Evolutionary conservation across 2,113 vertebrate species (phyloP).

Genomic region (Coptodon bakossiorum): DNA sequence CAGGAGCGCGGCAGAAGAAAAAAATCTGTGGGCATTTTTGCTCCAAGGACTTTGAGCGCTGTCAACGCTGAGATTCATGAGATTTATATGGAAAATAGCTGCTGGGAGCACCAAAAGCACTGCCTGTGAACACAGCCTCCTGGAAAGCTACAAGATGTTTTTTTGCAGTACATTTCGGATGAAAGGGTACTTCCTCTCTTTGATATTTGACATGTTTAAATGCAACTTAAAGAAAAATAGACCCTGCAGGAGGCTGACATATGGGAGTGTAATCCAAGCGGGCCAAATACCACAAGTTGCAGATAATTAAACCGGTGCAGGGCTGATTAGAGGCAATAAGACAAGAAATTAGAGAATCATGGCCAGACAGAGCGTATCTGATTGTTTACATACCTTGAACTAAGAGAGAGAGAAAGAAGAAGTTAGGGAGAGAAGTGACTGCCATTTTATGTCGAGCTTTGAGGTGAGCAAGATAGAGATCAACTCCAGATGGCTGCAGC

Average conservation of each 20-base stretch:
- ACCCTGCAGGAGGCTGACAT: constrained; percentile 3
- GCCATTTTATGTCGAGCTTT: constrained; percentile 51
- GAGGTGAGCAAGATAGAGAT: constrained; percentile 57
- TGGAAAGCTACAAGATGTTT: background rate
- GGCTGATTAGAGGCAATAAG: constrained; percentile 58
- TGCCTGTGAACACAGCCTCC: background rate
- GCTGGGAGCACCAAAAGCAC: background rate
- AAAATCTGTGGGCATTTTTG: background rate
- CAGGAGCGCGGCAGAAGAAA: background rate
- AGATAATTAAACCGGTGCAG: constrained; percentile 58
- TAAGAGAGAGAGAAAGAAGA: background rate
- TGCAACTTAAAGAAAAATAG: constrained; percentile 30
- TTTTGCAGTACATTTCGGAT: background rate
- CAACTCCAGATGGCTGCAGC: constrained; percentile 65
- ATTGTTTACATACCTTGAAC: constrained; percentile 64
- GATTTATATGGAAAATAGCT: background rate
- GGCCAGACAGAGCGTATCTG: constrained; percentile 57
- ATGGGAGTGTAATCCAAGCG: constrained; percentile 31
- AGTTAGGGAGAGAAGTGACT: constrained; percentile 27
- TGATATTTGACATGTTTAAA: constrained; percentile 30
- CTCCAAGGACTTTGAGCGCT: background rate
- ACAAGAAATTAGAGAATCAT: constrained; percentile 63
- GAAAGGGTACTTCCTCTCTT: background rate
- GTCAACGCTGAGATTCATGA: background rate
- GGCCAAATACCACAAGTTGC: constrained; percentile 52